Evolutionary conservation across 1,140 invertebrate genomes (phyloP).

Genomic region (Leptestheria dahalacensis): DNA sequence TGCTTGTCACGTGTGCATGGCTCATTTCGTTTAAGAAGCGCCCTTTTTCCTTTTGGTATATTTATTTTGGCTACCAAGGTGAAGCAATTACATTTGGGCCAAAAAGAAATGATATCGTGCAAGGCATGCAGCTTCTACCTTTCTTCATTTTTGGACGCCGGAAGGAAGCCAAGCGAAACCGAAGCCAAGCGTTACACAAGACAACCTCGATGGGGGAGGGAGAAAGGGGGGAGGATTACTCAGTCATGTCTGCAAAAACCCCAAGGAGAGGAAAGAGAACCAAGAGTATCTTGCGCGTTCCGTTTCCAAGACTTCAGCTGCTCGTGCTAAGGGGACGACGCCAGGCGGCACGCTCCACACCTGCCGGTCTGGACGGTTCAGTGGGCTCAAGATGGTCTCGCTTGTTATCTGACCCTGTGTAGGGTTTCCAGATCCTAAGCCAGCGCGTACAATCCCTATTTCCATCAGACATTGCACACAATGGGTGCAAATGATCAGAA

Average conservation of each 20-base stretch:
- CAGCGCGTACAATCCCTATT: not conserved
- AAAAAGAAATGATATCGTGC: not conserved
- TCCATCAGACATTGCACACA: not conserved
- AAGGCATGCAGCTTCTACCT: not conserved
- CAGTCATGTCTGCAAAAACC: too few relatives aligned
- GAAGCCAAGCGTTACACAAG: not conserved
- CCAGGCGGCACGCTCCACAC: not conserved
- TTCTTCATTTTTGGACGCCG: not conserved
- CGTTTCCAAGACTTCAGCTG: not conserved
- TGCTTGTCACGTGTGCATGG: not conserved
- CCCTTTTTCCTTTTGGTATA: too few relatives aligned
- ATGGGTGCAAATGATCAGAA: too few relatives aligned
- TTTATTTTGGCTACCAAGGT: too few relatives aligned
- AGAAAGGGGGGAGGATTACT: not conserved
- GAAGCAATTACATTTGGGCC: too few relatives aligned
- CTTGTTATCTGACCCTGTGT: not conserved
- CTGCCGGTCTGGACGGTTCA: not conserved
- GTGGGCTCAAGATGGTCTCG: not conserved
- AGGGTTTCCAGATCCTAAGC: not conserved
- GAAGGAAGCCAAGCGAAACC: not conserved
- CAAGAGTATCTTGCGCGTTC: too few relatives aligned
- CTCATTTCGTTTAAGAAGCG: not conserved
- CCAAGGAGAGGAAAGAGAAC: too few relatives aligned
- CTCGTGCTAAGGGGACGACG: not conserved
- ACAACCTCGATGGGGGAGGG: not conserved